Conservation (phyloP, 2,797 vertebrate species). For the Smutsia gigantea region DNA sequence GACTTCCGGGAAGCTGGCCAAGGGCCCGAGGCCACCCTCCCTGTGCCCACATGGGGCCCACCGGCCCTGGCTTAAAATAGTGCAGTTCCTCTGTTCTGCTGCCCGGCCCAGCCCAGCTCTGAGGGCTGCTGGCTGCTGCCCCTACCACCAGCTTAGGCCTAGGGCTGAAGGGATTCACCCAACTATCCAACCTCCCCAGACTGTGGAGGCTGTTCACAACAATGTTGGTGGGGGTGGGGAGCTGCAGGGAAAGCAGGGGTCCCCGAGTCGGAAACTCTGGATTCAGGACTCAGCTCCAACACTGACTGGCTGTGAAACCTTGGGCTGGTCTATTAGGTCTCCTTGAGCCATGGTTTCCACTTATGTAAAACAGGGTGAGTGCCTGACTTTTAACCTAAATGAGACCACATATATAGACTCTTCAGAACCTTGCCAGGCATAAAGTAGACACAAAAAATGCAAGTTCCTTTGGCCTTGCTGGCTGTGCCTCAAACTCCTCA, state of each 20-base stretch:
- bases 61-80: conserved; percentile 81
- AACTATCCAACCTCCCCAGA: background rate
- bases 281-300: background rate
- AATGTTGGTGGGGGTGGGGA: background rate
- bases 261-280: background rate
- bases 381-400: background rate
- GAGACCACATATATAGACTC: background rate
- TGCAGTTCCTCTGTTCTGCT: conserved; percentile 64
- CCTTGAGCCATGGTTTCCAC: background rate
- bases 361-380: background rate
- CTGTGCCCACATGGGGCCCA: conserved; percentile 71
- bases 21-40: conserved; percentile 74
- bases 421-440: background rate
- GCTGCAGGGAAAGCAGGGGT: background rate
- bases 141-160: background rate
- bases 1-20: conserved; percentile 80
- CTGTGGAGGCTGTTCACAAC: background rate
- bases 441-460: background rate
- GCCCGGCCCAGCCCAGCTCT: background rate
- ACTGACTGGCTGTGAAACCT: background rate
- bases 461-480: background rate
- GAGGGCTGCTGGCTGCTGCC: background rate
- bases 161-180: background rate
- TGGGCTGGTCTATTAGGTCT: background rate
- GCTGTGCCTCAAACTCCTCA: background rate